Conservation (phyloP, 2,888 invertebrate genomes). For the Stenchaetothrips biformis region DNA sequence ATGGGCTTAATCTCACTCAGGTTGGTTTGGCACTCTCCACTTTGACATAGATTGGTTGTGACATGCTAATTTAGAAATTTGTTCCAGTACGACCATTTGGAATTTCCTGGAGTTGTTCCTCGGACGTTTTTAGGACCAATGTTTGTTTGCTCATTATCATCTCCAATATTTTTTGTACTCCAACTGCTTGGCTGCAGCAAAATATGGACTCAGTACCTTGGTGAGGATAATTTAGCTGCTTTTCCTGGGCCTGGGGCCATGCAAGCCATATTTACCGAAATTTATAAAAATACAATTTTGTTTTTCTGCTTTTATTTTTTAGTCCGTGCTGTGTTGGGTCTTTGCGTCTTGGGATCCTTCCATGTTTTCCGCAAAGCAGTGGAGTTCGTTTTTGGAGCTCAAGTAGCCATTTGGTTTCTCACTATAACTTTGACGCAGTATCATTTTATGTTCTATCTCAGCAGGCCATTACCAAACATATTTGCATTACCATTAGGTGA, state of each 20-base stretch:
- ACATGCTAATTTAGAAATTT: background rate
- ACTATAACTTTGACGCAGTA: conserved; percentile 87
- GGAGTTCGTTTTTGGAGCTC: conserved; percentile 68
- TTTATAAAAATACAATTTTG: conserved; percentile 35
- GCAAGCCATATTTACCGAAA: too few relatives aligned
- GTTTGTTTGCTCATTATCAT: conserved; percentile 68
- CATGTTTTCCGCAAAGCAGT: conserved; percentile 68
- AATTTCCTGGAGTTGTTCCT: conserved; percentile 97
- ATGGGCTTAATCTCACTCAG: conserved; percentile 75
- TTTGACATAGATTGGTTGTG: background rate
- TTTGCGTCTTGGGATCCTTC: conserved; percentile 70
- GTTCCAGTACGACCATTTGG: conserved; percentile 92
- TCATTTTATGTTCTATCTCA: conserved; percentile 96
- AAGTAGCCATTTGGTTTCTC: conserved; percentile 76
- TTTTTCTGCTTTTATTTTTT: conserved; percentile 38
- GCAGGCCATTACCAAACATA: conserved; percentile 89
- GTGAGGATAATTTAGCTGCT: conserved; percentile 52
- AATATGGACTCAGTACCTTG: conserved; percentile 83
- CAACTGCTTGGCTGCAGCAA: conserved; percentile 68
- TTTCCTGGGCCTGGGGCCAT: background rate
- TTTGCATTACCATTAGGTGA: conserved; percentile 89
- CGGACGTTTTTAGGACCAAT: conserved; percentile 92
- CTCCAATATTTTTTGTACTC: conserved; percentile 67
- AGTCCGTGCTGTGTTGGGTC: conserved; percentile 79
- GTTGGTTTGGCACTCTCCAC: conserved; percentile 50